Conservation (phyloP, 2,888 invertebrate species). For the Parapristionchus giblindavisi region DNA sequence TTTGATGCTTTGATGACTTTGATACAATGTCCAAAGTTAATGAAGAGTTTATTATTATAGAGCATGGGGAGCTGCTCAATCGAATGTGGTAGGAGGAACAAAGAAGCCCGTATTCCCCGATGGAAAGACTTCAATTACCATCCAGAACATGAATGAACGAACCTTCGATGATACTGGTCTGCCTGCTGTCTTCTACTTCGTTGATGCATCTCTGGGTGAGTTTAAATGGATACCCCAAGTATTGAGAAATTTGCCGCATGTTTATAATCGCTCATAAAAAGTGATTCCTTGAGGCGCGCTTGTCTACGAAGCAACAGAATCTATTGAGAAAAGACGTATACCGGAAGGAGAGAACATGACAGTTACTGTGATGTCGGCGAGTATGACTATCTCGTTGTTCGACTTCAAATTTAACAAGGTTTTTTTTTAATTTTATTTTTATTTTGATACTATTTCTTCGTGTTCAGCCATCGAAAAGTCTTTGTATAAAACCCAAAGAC, state of each 20-base stretch:
- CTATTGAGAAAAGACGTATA: conserved; percentile 10
- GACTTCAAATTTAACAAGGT: conserved; percentile 33
- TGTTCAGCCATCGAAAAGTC: neutral
- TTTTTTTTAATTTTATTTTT: too few relatives aligned
- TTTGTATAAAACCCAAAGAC: neutral
- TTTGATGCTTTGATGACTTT: too few relatives aligned
- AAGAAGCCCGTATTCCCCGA: conserved; percentile 31
- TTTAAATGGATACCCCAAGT: neutral
- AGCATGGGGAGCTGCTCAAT: conserved; percentile 30
- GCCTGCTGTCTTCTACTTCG: conserved; percentile 31
- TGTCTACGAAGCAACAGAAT: conserved; percentile 15
- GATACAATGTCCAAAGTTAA: too few relatives aligned
- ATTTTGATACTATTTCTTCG: too few relatives aligned
- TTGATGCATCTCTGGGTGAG: conserved; percentile 12
- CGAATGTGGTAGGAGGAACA: neutral
- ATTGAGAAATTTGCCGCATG: neutral
- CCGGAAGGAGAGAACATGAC: conserved; percentile 3
- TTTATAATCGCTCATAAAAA: too few relatives aligned
- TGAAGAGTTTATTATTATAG: too few relatives aligned
- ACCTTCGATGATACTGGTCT: conserved; percentile 8
- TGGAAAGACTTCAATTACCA: conserved; percentile 3
- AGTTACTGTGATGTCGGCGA: conserved; percentile 12
- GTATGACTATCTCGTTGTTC: neutral
- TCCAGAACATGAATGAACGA: conserved; percentile 16
- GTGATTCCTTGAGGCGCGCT: neutral